Conservation (phyloP, 2,113 vertebrate genomes). For the Garra rufa region DNA sequence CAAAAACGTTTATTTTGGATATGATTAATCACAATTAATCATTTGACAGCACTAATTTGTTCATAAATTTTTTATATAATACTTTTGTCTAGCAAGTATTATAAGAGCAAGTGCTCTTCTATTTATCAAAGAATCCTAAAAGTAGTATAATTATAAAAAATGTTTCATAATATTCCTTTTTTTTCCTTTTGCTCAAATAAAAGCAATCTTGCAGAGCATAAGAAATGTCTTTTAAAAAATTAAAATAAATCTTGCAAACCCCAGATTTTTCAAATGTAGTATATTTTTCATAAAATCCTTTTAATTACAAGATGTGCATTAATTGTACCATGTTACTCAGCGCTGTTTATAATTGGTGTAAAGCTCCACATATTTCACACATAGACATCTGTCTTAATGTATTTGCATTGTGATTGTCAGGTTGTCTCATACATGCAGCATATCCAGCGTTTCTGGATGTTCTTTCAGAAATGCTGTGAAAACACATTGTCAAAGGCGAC, state of each 20-base stretch:
- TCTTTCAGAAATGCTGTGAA: background rate
- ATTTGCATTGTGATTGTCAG: background rate
- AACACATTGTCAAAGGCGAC: background rate
- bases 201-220: no score
- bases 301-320: background rate
- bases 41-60: no score
- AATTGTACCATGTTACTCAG: background rate
- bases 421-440: background rate
- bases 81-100: no score
- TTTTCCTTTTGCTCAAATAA: no score
- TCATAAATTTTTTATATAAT: no score
- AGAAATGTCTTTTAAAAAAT: background rate
- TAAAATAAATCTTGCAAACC: background rate
- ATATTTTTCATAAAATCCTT: background rate
- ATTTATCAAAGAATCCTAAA: no score
- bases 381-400: background rate
- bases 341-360: background rate
- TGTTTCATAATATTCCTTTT: no score
- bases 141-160: no score
- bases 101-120: no score
- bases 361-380: background rate
- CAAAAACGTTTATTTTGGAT: no score
- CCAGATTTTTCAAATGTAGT: background rate
- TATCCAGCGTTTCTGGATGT: background rate
- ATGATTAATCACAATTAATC: no score